phyloP scores from a whole-genome alignment of 2,113 vertebrate genomes.

The Lophura nycthemera region DNA sequence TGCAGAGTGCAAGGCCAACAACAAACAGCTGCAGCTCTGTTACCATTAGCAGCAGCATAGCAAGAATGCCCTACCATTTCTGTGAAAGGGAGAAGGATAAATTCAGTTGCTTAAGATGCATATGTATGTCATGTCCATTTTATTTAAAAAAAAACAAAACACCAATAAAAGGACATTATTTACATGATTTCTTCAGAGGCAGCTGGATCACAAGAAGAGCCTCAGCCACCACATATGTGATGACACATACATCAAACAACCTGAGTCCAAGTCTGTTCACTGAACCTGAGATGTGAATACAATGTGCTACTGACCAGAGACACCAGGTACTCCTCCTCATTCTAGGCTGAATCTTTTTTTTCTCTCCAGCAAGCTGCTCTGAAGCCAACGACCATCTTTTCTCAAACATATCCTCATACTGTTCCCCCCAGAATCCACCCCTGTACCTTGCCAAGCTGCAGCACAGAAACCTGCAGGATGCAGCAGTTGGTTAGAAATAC shows the following conservation, averaged over 20 bases:
- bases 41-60: not conserved
- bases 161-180: not conserved
- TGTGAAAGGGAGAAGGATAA: too few species aligned
- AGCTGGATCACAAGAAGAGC: not conserved
- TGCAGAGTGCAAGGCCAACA: not conserved
- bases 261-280: not conserved
- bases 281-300: constrained; percentile 14
- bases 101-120: too few species aligned
- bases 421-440: not conserved
- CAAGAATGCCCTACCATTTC: not conserved
- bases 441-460: constrained; percentile 15
- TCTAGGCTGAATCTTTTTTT: not conserved
- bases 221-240: not conserved
- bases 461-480: not conserved
- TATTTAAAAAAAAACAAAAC: constrained; percentile 41
- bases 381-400: not conserved
- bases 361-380: not conserved
- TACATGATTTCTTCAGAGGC: not conserved
- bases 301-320: rapidly evolving
- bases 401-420: constrained; percentile 25
- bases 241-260: not conserved
- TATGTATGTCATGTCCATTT: not conserved
- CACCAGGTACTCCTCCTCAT: not conserved
- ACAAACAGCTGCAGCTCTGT: rapidly evolving
- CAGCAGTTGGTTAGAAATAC: not conserved